A percentile compares a stretch with the other conserved stretches of the same genome.
These are phyloP conservation scores for Archivesica marissinica DNA, from an alignment of 1,140 invertebrate species.

Conservation along the genomic window DNA sequence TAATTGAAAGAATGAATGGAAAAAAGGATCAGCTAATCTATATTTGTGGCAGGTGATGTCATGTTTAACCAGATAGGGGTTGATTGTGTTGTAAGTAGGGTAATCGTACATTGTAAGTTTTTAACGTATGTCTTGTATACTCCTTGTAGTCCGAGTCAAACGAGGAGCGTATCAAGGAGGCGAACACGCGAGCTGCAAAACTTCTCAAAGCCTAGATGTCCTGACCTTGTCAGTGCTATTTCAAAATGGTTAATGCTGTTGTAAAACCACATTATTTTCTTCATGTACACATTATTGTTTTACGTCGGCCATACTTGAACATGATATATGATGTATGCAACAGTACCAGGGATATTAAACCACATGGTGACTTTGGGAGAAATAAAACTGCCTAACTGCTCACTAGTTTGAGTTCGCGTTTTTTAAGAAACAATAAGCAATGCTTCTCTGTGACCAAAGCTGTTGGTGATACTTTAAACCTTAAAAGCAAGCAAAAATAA, in stretches of 20 bases:
- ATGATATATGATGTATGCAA: background rate
- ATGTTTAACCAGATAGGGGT: too few species aligned
- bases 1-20: too few species aligned
- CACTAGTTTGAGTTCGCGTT: too few species aligned
- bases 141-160: slow-evolving; percentile 57
- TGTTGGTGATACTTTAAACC: background rate
- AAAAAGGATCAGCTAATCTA: too few species aligned
- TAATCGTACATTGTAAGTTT: too few species aligned
- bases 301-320: background rate
- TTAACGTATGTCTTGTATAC: slow-evolving; percentile 18
- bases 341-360: background rate
- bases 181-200: slow-evolving; percentile 57
- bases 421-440: too few species aligned
- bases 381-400: background rate
- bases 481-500: background rate
- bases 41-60: too few species aligned
- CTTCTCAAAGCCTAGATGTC: slow-evolving; percentile 58
- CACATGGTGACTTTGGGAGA: background rate
- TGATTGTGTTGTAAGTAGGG: too few species aligned
- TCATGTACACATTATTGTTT: background rate
- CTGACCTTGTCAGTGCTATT: slow-evolving; percentile 9
- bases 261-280: background rate
- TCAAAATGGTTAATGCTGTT: slow-evolving; percentile 43
- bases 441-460: background rate
- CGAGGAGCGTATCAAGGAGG: slow-evolving; percentile 57